Percentiles rank a stretch among this genome's conserved stretches.
Evolutionary conservation across 23 tunicate genomes (phyloP).

Genomic region (Diplosoma virens): DNA sequence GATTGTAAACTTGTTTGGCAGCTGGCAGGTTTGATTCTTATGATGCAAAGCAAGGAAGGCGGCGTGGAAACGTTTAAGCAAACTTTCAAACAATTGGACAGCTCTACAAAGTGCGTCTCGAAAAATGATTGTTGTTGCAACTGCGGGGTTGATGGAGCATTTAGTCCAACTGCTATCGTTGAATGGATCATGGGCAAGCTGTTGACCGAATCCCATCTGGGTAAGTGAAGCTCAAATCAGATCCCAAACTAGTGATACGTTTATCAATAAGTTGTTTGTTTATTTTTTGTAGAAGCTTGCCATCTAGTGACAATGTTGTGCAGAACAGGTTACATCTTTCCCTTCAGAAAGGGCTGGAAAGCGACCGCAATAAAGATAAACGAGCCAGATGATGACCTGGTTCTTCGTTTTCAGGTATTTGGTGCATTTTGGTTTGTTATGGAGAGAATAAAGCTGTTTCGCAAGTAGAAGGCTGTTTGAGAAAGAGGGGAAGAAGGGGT

Average conservation of each 20-base stretch:
- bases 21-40: constrained; percentile 19
- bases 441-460: too few relatives aligned
- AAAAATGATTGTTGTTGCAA: not conserved
- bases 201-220: not conserved
- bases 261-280: too few relatives aligned
- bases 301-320: constrained; percentile 61
- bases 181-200: constrained; percentile 41
- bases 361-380: not conserved
- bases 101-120: not conserved
- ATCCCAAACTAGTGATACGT: not conserved
- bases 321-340: constrained; percentile 38
- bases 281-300: constrained; percentile 45
- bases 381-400: constrained; percentile 28
- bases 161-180: constrained; percentile 21
- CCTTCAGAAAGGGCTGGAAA: constrained; percentile 44
- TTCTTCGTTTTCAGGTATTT: constrained; percentile 69
- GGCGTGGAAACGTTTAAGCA: constrained; percentile 26
- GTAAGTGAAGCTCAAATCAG: not conserved
- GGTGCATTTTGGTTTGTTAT: not conserved
- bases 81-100: constrained; percentile 2
- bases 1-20: constrained; percentile 4
- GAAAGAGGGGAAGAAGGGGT: too few relatives aligned
- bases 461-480: too few relatives aligned
- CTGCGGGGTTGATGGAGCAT: constrained; percentile 39
- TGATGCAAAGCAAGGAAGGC: constrained; percentile 16